A percentile compares a stretch with the other conserved stretches of the same genome.
Conservation (phyloP, 1,140 invertebrate genomes). For the Cydia fagiglandana region DNA sequence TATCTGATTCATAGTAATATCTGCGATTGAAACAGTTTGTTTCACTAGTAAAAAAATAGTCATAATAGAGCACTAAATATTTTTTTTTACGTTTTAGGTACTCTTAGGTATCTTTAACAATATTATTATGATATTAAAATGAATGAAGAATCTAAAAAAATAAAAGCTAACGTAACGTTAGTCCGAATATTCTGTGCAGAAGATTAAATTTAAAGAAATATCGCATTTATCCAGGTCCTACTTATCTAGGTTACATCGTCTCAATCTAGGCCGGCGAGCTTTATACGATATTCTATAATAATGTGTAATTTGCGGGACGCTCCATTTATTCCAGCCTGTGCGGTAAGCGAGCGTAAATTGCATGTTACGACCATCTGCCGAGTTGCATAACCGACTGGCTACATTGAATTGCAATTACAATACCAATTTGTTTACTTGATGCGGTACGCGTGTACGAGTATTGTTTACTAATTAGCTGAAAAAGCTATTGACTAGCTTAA, state of each 20-base stretch:
- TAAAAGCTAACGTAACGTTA: no score
- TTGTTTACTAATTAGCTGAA: conserved; percentile 16
- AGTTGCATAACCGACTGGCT: conserved; percentile 46
- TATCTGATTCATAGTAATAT: no score
- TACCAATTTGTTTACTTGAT: conserved; percentile 33
- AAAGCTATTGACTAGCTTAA: background rate
- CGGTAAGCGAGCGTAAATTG: conserved; percentile 53
- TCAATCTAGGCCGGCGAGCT: background rate
- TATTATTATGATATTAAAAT: no score
- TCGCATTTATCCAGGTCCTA: background rate
- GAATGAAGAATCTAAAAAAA: no score
- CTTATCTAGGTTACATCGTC: background rate
- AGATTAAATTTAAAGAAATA: no score
- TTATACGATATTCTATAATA: conserved; percentile 30
- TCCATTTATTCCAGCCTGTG: conserved; percentile 50
- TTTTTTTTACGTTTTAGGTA: no score
- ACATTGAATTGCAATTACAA: conserved; percentile 30
- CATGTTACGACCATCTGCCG: conserved; percentile 47
- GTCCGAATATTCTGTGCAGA: no score
- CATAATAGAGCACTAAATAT: no score
- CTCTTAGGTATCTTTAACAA: no score
- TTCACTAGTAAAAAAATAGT: no score
- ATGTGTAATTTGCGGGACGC: conserved; percentile 44
- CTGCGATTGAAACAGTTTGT: no score
- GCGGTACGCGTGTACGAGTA: conserved; percentile 21